Evolutionary conservation across 2,113 vertebrate genomes (phyloP), one percentile per base, ranked within the genome.

Genomic region (Caranx ignobilis): DNA sequence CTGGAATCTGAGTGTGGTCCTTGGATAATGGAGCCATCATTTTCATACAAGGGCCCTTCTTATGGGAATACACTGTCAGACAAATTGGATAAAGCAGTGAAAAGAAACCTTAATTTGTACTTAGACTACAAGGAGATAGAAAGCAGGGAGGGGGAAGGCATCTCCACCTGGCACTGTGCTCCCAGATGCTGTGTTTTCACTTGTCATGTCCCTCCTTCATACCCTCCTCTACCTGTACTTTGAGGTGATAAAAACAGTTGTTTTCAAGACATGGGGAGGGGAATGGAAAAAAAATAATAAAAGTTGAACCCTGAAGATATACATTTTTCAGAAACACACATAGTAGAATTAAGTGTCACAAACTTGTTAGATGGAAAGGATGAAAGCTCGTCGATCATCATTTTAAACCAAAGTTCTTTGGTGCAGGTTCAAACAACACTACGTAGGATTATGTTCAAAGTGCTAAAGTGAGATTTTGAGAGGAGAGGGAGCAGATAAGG

Each of bases 81-180:
- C 67, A 69, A 82, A 84, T 63, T 61, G 79, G 68, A 67, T 61
- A 47, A 84, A 84, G 68, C 60, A 61, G 8, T 64, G 43, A 69
- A 84, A 84, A 55, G 26, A 75, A 81, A 78, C 41, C 57, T 66
- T 72, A 21, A 71, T 79, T 81, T 77, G 6, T 65, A 69, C 61
- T 45, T 31, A 32, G 34, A 84, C 64, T 7, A 70, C 3, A 0
- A 74, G 16, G 8, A 31, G 2, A 39, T 21, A 68, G 26, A 18
- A 61, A 41, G 16, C 15, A 0, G 31, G 71, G 61, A 60, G 43
- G 37, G 39, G 11, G 45, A 32, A 70, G 19, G 47, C 16, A 69
- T 11, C 11, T 65, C 10, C 18, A 47, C 21, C 15, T 26, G 41
- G 37, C 32, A 43, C 18, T 68, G 8, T 32, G 59, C 11, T 69